Evolutionary conservation across 1,140 invertebrate species (phyloP), one percentile per base, ranked within the genome.

Genomic region (Drosophila insularis): DNA sequence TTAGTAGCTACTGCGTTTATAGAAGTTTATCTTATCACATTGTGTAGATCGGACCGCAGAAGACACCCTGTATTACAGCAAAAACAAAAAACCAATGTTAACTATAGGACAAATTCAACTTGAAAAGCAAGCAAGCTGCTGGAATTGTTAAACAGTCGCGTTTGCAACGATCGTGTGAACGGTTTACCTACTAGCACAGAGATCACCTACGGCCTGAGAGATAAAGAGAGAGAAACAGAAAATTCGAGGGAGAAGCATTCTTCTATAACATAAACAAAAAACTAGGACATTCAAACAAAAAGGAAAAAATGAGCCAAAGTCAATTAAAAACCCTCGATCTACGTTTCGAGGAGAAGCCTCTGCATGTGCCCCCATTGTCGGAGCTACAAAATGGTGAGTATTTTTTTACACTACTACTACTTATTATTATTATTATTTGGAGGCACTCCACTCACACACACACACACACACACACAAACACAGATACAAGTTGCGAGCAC

Each of bases 361-460:
- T 94, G 31, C 74, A 93, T 78, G 82, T 92, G 68, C 94, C 94
- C 50, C 46, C 91, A 19, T 77, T 94, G 40, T 82, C 92, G 17
- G 93, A 94, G 91, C 60, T 94, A 59, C 91, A 92, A 81, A 82
- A 89, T 71, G 92, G 94, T 94, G 87, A 92, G 69, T 78, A 68
- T 61, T 43, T 63, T 31, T 35, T 7, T n/a, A n/a, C n/a, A n/a
- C 53, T 37, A 35, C 7, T 37, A 13, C 11, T 37, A 10, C 7
- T 46, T 17, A 4, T 46, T 46, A 46, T 46, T 40, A 40, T 46
- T 46, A 21, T 19, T 50, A 2, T 21, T 19, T 21, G 10, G 59
- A 79, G 58, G 63, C 7, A 66, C 54, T 46, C 67, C 63, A 81
- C 60, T 5, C 27, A 27, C 27, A 27, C 27, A 27, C 27, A 27